phyloP scores from a whole-genome alignment of 2,888 invertebrate genomes.

The Aphodius granarius region DNA sequence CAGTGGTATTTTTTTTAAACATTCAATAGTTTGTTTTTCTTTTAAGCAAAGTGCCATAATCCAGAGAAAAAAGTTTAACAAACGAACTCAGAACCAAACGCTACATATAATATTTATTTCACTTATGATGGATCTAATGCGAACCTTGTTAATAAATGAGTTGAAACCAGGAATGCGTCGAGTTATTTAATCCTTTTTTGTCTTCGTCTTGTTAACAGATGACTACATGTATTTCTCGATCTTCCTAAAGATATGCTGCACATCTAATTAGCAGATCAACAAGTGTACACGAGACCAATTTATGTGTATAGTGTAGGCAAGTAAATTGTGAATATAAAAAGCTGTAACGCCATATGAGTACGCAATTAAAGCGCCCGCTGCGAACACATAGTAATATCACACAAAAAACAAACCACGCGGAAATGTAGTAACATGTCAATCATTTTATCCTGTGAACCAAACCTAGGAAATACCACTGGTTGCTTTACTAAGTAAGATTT shows the following conservation, averaged over 20 bases:
- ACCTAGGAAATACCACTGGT: neutral
- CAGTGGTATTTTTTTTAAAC: neutral
- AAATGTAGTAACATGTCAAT: neutral
- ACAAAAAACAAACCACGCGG: neutral
- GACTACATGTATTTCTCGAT: slow-evolving; percentile 17
- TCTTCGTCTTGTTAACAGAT: slow-evolving; percentile 24
- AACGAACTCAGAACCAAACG: neutral
- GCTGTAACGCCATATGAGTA: neutral
- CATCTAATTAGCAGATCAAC: neutral
- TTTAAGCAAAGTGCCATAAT: neutral
- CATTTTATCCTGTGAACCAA: neutral
- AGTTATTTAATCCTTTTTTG: neutral
- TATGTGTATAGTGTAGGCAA: neutral
- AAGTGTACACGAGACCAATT: neutral
- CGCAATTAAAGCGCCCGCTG: neutral
- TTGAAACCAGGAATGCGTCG: slow-evolving; percentile 7
- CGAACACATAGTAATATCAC: neutral
- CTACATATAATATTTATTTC: neutral
- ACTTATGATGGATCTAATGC: neutral
- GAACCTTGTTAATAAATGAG: slow-evolving; percentile 5
- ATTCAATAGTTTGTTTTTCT: neutral
- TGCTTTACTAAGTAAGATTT: neutral
- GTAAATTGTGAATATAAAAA: neutral
- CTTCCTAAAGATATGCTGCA: neutral
- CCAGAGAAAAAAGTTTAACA: neutral